These are phyloP conservation scores for Drosophila bocki DNA, from an alignment of 1,140 invertebrate species.

Conservation along the genomic window DNA sequence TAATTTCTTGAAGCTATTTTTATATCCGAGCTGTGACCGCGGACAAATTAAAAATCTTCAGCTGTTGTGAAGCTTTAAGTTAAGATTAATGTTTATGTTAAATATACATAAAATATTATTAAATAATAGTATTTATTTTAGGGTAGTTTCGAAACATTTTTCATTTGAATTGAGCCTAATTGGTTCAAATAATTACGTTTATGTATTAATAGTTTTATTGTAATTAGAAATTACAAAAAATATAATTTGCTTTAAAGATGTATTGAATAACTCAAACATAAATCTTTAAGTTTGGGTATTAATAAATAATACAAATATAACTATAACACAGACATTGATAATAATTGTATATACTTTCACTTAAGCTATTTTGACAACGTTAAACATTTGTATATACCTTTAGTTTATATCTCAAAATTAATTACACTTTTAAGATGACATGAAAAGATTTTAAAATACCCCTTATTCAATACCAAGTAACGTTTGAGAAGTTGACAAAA, in stretches of 20 bases:
- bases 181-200: neutral
- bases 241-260: neutral
- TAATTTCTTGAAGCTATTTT: neutral
- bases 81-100: no score
- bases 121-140: neutral
- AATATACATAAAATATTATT: neutral
- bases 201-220: neutral
- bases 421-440: neutral
- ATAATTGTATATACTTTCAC: neutral
- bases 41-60: neutral
- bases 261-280: neutral
- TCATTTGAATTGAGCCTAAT: neutral
- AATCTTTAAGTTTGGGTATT: neutral
- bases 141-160: neutral
- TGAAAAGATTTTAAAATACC: neutral
- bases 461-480: neutral
- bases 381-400: neutral
- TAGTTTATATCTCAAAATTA: neutral
- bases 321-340: neutral
- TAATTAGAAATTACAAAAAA: neutral
- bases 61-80: neutral
- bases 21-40: neutral
- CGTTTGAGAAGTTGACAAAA: neutral
- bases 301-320: neutral
- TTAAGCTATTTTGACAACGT: neutral